These are phyloP conservation scores for Spodoptera exigua DNA, from an alignment of 2,888 invertebrate species.

Conservation along the genomic window DNA sequence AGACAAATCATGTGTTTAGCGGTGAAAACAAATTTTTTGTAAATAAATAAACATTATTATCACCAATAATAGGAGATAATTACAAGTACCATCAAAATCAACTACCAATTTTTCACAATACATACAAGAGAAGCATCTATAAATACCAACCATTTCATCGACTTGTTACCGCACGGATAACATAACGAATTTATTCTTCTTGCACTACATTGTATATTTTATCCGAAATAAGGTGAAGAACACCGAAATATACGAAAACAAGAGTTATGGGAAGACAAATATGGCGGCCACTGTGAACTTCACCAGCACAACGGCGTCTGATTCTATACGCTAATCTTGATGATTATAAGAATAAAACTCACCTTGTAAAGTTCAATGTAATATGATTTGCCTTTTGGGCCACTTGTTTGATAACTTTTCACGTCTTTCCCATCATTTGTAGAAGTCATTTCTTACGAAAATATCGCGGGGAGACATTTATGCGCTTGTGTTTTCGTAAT, in stretches of 20 bases:
- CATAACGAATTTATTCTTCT: conserved; percentile 13
- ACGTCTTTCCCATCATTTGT: conserved; percentile 89
- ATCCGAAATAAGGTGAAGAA: conserved; percentile 53
- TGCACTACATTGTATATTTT: conserved; percentile 19
- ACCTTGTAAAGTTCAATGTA: conserved; percentile 88
- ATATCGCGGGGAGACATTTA: conserved; percentile 89
- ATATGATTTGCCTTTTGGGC: conserved; percentile 85
- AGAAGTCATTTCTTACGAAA: conserved; percentile 90
- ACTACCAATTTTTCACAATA: conserved; percentile 27
- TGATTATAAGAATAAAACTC: conserved; percentile 73
- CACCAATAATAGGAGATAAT: conserved; percentile 33
- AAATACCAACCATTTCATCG: conserved; percentile 6
- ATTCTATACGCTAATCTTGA: conserved; percentile 61
- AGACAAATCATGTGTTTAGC: not conserved
- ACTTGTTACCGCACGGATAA: not conserved
- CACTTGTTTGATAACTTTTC: conserved; percentile 86
- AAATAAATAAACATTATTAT: conserved; percentile 18
- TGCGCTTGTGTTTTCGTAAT: conserved; percentile 89
- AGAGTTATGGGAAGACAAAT: conserved; percentile 83
- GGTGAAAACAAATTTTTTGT: conserved; percentile 9
- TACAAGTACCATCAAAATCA: conserved; percentile 27
- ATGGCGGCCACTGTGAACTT: conserved; percentile 87
- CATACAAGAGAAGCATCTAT: conserved; percentile 38
- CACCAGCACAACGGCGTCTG: conserved; percentile 84
- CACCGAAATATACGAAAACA: conserved; percentile 81